Base-by-base conservation (phyloP, 2,888 invertebrate species). In the Torymus texanus region DNA sequence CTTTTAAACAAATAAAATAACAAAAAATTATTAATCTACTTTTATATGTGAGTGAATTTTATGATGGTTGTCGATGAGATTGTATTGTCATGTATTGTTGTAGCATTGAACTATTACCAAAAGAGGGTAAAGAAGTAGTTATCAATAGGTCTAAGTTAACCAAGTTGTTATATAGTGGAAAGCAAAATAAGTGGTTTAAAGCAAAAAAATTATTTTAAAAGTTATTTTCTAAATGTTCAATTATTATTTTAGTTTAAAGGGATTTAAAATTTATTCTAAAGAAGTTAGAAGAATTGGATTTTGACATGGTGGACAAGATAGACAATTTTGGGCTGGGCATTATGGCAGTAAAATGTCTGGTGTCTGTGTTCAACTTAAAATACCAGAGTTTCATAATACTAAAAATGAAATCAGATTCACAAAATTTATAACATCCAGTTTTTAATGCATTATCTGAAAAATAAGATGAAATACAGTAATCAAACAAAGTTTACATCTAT, bases 261-360 rank as follows among this genome's bases (percentile, higher is more conserved):
- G 87, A 61, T 92, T 94, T 82, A 84, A 88, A 75, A 86, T 92
- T 55, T 94, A 94, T 86, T 91, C 91, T 8, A 85, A 87, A 18
- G 92, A 92, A 66, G 87, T 93, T 0, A 88, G 91, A 62, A 90
- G 86, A 80, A 89, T 94, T 41, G 82, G 83, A 29, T 94, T 93
- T 84, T 84, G 84, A 77, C 93, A 94, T 86, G 86, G 86, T 77
- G 94, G 94, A n/a, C 87, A 86, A 73, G 94, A 94, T 85, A 89
- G 86, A 1, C 92, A 92, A 82, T 94, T 91, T 88, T 94, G 94
- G 94, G 91, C 91, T 59, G 94, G 94, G 13, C 92, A 93, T 88
- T 94, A 93, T 90, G 94, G 94, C 11, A 91, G 92, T 79, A 94
- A 94, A 91, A 93, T 94, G 92, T 91, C 93, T 66, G 92, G 93